Percentiles rank a stretch among this genome's conserved stretches.
Evolutionary conservation across 2,888 invertebrate genomes (phyloP).

Genomic region (Sepiola atlantica): DNA sequence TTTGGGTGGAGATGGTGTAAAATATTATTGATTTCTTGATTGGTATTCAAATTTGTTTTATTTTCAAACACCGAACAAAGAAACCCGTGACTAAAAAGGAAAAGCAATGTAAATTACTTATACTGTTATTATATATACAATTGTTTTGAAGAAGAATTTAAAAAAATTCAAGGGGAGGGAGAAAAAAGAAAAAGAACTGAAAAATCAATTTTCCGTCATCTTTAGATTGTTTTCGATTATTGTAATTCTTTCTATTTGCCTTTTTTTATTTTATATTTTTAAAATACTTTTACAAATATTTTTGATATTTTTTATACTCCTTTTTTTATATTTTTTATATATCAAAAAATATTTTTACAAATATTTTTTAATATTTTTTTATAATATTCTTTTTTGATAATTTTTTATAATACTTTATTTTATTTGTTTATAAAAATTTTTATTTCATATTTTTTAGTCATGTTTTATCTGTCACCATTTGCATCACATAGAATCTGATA

Average conservation of each 20-base stretch:
- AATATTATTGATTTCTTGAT: not conserved
- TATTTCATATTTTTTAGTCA: no score
- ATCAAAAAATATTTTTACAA: not conserved
- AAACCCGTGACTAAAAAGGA: not conserved
- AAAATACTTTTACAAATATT: no score
- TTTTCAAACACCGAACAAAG: not conserved
- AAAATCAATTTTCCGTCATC: not conserved
- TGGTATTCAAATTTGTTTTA: not conserved
- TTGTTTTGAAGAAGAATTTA: not conserved
- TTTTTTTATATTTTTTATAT: not conserved
- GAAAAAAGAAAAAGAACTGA: not conserved
- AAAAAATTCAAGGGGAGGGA: not conserved
- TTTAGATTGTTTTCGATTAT: not conserved
- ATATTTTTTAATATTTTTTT: no score
- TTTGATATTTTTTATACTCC: not conserved
- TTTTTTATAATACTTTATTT: no score
- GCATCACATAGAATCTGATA: slow-evolving; percentile 3
- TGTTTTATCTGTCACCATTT: not conserved
- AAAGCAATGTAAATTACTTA: not conserved
- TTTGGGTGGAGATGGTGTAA: not conserved
- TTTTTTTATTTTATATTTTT: not conserved
- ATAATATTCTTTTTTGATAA: no score
- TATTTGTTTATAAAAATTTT: no score
- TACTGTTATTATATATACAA: not conserved
- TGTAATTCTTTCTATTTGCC: not conserved